Percentiles rank a stretch among this genome's conserved stretches.
Evolutionary conservation across 2,888 invertebrate species (phyloP).

Genomic region (Myathropa florea): DNA sequence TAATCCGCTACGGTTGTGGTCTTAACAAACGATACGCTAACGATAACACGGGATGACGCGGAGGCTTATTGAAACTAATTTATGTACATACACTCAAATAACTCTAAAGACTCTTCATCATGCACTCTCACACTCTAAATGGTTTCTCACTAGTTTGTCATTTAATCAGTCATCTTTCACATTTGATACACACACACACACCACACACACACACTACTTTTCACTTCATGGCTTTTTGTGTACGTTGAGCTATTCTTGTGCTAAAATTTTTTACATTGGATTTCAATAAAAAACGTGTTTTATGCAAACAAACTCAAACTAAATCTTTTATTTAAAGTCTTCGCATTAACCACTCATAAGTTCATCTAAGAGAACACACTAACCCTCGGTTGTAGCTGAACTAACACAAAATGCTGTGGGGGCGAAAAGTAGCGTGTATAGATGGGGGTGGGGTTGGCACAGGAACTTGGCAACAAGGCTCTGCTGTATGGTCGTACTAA

Average conservation of each 20-base stretch:
- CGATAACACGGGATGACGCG: constrained; percentile 57
- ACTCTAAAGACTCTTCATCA: constrained; percentile 25
- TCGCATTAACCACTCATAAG: constrained; percentile 37
- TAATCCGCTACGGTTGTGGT: constrained; percentile 66
- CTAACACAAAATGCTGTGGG: constrained; percentile 78
- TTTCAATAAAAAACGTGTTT: constrained; percentile 61
- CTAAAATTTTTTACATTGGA: constrained; percentile 73
- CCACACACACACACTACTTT: constrained; percentile 62
- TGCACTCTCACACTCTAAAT: constrained; percentile 26
- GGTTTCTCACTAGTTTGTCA: constrained; percentile 20
- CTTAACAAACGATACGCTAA: constrained; percentile 50
- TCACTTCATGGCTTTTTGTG: constrained; percentile 75
- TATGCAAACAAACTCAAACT: constrained; percentile 55
- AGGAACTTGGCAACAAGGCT: neutral
- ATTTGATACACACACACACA: constrained; percentile 12
- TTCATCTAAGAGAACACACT: constrained; percentile 20
- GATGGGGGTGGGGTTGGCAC: neutral
- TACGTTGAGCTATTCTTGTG: constrained; percentile 74
- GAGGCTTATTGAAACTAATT: constrained; percentile 56
- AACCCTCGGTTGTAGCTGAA: constrained; percentile 73
- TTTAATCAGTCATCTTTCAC: neutral
- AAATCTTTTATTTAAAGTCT: constrained; percentile 62
- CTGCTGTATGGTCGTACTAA: neutral
- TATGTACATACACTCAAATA: constrained; percentile 50
- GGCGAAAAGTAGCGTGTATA: constrained; percentile 48